A percentile compares a stretch with the other conserved stretches of the same genome.
Evolutionary conservation across 2,888 invertebrate genomes (phyloP).

Genomic region (Augiades crinisus): DNA sequence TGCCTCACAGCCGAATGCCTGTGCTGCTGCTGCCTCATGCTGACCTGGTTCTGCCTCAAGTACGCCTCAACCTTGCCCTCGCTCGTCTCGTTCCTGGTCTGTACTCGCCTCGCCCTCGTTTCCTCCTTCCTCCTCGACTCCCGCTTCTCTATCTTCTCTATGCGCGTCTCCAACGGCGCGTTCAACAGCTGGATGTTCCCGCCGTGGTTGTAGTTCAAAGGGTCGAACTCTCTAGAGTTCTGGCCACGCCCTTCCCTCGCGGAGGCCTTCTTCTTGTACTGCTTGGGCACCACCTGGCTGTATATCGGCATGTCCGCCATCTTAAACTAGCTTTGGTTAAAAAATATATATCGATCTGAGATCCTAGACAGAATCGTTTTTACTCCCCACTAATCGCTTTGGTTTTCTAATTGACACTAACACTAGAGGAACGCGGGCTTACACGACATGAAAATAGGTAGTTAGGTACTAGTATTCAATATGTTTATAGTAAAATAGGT

Average conservation of each 20-base stretch:
- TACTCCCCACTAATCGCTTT: slow-evolving; percentile 46
- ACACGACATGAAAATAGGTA: background rate
- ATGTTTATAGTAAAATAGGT: slow-evolving; percentile 22
- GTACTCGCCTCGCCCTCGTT: slow-evolving; percentile 48
- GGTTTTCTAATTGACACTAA: slow-evolving; percentile 65
- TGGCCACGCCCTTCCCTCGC: slow-evolving; percentile 36
- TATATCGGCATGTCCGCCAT: slow-evolving; percentile 79
- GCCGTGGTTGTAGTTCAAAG: slow-evolving; percentile 83
- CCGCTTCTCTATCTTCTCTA: slow-evolving; percentile 52
- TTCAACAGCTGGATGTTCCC: slow-evolving; percentile 63
- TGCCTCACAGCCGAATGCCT: slow-evolving; percentile 72
- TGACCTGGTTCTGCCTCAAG: slow-evolving; percentile 72
- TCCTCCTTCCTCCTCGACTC: slow-evolving; percentile 46
- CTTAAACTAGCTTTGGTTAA: slow-evolving; percentile 69
- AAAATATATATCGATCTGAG: slow-evolving; percentile 39
- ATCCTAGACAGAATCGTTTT: slow-evolving; percentile 31
- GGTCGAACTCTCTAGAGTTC: slow-evolving; percentile 78
- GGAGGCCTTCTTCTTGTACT: slow-evolving; percentile 50
- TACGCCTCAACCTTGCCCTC: slow-evolving; percentile 76
- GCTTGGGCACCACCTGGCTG: slow-evolving; percentile 75
- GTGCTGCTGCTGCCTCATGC: slow-evolving; percentile 73
- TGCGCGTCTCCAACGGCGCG: slow-evolving; percentile 49
- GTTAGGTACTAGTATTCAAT: slow-evolving; percentile 9
- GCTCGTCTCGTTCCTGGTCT: slow-evolving; percentile 47
- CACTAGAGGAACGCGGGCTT: slow-evolving; percentile 63